Base-by-base conservation (phyloP, 2,888 invertebrate genomes). In the Dyspetes luteomarginatus region DNA sequence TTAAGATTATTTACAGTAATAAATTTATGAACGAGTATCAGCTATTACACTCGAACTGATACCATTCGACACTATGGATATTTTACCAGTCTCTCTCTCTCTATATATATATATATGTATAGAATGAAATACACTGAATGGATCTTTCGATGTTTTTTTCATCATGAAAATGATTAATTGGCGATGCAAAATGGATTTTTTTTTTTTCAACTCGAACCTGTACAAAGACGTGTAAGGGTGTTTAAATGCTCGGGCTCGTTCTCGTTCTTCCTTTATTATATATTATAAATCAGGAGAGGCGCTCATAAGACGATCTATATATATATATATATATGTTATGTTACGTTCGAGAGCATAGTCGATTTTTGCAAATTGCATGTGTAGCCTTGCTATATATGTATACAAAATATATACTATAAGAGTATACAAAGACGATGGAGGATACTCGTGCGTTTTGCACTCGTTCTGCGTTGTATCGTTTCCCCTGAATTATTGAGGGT, bases 401-500 rank as follows among this genome's bases (percentile, higher is more conserved):
- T 12, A 36, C 12, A 7, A 36, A 36, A 36, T 36, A 12, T 12
- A 36, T 9, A 1, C 36, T 36, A 36, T 7, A 12, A 12, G 36
- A 2, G 9, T 36, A 36, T 7, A 36, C 12, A 36, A 12, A 12
- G 36, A 36, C 36, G 12, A n/a, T 15, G 19, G 15, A 17, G 17
- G 17, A 17, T 3, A 17, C 48, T 48, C 15, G n/a, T 17, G 19
- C 17, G 48, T 17, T 12, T 17, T 43, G 41, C 26, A 43, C 56
- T 24, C 7, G 55, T 22, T 19, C 41, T 7, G 75, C 50, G 26
- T 55, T 50, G 58, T 36, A 76, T 71, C 52, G 74, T 50, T 64
- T 55, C 24, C 26, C 19, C 71, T 81, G 78, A 83, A 81, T 83
- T 76, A 83, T 83, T 79, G 24, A 83, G 68, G 22, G 64, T 56